Evolutionary conservation across 2,797 vertebrate species (phyloP).

Genomic region (Lacerta viridis): DNA sequence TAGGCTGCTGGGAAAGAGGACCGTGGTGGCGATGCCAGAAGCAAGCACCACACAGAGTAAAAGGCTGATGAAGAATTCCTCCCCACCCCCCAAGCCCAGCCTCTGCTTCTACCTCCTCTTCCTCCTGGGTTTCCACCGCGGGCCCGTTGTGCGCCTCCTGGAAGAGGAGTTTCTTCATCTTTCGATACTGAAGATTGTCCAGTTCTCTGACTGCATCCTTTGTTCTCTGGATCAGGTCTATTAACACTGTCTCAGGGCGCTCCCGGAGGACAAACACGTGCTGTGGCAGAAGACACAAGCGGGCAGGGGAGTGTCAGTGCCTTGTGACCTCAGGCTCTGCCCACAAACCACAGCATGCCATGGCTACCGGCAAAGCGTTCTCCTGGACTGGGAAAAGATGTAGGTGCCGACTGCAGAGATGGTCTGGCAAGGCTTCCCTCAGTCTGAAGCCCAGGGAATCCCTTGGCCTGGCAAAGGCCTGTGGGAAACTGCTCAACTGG

Average conservation of each 20-base stretch:
- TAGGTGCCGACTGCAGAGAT: not conserved
- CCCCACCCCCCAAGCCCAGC: not conserved
- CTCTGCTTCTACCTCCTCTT: slow-evolving; percentile 90
- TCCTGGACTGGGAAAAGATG: not conserved
- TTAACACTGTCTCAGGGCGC: slow-evolving; percentile 94
- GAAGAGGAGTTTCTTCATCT: slow-evolving; percentile 99
- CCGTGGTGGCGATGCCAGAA: not conserved
- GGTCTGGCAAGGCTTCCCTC: no score
- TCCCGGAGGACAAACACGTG: slow-evolving; percentile 97
- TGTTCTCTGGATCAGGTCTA: slow-evolving; percentile 97
- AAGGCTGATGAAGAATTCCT: not conserved
- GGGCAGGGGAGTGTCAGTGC: not conserved
- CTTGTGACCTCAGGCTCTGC: not conserved
- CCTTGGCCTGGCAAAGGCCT: not conserved
- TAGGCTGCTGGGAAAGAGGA: no score
- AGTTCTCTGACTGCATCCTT: slow-evolving; percentile 98
- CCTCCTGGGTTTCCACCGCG: slow-evolving; percentile 92
- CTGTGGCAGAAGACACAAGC: slow-evolving; percentile 75
- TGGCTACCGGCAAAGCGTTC: not conserved
- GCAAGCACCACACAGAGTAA: no score
- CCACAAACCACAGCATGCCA: not conserved
- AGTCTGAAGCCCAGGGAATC: no score
- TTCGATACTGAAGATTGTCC: slow-evolving; percentile 99
- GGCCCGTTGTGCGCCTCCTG: slow-evolving; percentile 98
- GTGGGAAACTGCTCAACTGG: not conserved